phyloP scores from a whole-genome alignment of 2,888 invertebrate species.

The Synanthedon myopaeformis region DNA sequence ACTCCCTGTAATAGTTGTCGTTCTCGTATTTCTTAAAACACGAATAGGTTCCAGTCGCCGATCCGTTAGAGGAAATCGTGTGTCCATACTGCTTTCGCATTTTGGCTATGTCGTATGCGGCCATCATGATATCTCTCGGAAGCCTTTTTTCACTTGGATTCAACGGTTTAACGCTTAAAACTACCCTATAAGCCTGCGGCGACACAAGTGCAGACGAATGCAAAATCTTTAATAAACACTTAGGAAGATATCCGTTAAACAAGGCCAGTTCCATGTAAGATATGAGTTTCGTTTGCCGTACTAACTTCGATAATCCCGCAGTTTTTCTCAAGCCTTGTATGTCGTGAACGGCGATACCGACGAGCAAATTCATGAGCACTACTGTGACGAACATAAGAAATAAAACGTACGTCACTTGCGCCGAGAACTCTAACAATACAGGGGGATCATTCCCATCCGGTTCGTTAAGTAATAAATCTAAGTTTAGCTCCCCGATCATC shows the following conservation, averaged over 20 bases:
- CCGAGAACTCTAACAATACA: slow-evolving; percentile 81
- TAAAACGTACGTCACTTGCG: slow-evolving; percentile 84
- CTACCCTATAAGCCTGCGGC: slow-evolving; percentile 85
- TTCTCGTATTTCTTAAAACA: slow-evolving; percentile 75
- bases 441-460: slow-evolving; percentile 82
- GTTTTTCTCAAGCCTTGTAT: slow-evolving; percentile 89
- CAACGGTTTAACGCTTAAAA: slow-evolving; percentile 84
- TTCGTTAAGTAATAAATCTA: slow-evolving; percentile 80
- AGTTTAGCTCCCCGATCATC: slow-evolving; percentile 89
- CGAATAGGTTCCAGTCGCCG: slow-evolving; percentile 73
- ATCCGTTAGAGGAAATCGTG: slow-evolving; percentile 75
- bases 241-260: slow-evolving; percentile 83
- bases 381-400: slow-evolving; percentile 87
- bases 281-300: slow-evolving; percentile 87
- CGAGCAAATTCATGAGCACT: slow-evolving; percentile 86
- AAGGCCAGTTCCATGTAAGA: slow-evolving; percentile 86
- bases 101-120: slow-evolving; percentile 85
- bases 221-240: slow-evolving; percentile 78
- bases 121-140: slow-evolving; percentile 82
- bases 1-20: slow-evolving; percentile 60
- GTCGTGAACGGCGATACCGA: slow-evolving; percentile 89
- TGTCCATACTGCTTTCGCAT: slow-evolving; percentile 78
- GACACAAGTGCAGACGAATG: slow-evolving; percentile 84
- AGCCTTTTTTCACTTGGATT: slow-evolving; percentile 86
- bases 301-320: slow-evolving; percentile 84